phyloP scores from a whole-genome alignment of 2,113 vertebrate species.

The Puffinus mauretanicus region DNA sequence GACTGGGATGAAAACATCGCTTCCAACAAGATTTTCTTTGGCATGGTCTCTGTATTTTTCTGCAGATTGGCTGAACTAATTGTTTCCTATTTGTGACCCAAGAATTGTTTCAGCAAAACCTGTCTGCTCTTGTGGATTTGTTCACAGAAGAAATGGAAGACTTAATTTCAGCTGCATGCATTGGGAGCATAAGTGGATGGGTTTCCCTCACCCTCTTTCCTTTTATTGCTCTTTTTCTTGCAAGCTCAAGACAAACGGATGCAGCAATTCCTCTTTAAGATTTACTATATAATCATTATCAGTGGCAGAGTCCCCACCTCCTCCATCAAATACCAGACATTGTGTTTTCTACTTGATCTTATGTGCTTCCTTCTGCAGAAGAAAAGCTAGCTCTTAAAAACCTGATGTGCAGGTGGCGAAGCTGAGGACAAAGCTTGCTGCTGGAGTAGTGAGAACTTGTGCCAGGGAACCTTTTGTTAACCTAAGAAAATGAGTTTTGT shows the following conservation, averaged over 20 bases:
- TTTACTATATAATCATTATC: not conserved
- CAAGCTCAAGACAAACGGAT: not conserved
- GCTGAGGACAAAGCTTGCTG: not conserved
- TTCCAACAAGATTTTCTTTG: conserved; percentile 63
- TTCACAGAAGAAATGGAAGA: not conserved
- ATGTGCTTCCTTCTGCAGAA: not conserved
- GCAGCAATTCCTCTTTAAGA: not conserved
- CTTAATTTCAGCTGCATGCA: not conserved
- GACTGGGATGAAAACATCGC: not conserved
- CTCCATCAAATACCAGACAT: not conserved
- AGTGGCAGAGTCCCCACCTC: not conserved
- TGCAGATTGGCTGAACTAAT: conserved; percentile 54
- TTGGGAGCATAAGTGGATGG: not conserved
- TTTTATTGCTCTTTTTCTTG: not conserved
- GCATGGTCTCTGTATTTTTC: conserved; percentile 35
- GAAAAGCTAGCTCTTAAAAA: not conserved
- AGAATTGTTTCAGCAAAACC: conserved; percentile 39
- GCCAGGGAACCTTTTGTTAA: not conserved
- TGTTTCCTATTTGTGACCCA: conserved; percentile 60
- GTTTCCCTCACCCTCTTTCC: not conserved
- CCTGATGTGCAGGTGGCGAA: not conserved
- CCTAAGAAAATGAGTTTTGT: not conserved
- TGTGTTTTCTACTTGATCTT: not conserved
- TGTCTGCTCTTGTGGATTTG: not conserved
- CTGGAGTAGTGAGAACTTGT: not conserved